phyloP scores from a whole-genome alignment of 2,888 invertebrate species.

The Oxyscelio sp. region DNA sequence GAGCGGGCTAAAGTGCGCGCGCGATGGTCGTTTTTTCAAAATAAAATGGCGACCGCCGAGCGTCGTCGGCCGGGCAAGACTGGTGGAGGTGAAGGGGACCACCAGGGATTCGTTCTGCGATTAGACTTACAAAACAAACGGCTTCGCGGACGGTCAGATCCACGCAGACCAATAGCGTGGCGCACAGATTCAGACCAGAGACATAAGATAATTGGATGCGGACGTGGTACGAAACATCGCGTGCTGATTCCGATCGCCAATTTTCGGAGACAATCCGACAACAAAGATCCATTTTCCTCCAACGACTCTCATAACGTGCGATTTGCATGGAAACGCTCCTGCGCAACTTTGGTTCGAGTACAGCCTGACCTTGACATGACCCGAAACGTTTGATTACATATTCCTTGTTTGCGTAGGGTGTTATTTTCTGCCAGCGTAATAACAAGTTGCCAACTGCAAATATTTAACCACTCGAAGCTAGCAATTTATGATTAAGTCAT shows the following conservation, averaged over 20 bases:
- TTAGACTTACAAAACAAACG: constrained; percentile 89
- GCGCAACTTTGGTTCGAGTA: not conserved
- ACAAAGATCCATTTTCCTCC: constrained; percentile 51
- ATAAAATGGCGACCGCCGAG: constrained; percentile 87
- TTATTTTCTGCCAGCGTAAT: too few species aligned
- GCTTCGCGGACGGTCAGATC: constrained; percentile 83
- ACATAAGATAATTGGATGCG: constrained; percentile 88
- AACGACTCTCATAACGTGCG: not conserved
- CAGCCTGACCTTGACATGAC: not conserved
- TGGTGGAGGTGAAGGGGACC: constrained; percentile 85
- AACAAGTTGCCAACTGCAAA: too few species aligned
- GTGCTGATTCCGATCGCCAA: constrained; percentile 82
- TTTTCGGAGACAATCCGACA: constrained; percentile 80
- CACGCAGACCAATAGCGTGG: constrained; percentile 87
- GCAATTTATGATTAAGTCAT: too few species aligned
- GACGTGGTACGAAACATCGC: constrained; percentile 77
- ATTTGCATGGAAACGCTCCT: not conserved
- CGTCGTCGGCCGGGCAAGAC: constrained; percentile 77
- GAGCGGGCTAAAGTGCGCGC: constrained; percentile 82
- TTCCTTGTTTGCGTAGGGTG: too few species aligned
- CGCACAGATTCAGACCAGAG: constrained; percentile 87
- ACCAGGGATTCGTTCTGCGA: constrained; percentile 88
- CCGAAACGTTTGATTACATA: constrained; percentile 7
- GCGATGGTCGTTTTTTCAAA: constrained; percentile 82
- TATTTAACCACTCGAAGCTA: too few species aligned